phyloP scores from a whole-genome alignment of 2,797 vertebrate species.

The Pseudochirops cupreus region DNA sequence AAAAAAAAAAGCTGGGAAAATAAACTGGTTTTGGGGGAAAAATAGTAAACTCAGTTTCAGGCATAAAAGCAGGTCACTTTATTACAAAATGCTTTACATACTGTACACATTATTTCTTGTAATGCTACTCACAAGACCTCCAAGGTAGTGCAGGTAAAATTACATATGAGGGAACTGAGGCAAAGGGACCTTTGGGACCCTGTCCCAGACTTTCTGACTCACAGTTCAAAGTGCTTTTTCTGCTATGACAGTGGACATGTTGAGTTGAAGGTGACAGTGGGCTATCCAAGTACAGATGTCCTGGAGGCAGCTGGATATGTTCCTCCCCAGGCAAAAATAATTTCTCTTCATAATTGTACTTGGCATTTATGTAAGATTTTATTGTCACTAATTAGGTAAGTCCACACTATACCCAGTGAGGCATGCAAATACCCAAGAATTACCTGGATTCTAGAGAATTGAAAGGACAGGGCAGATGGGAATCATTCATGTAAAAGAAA shows the following conservation, averaged over 20 bases:
- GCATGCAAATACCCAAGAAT: conserved; percentile 1
- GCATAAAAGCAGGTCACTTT: not conserved
- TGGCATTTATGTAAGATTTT: conserved; percentile 46
- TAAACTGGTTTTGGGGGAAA: not conserved
- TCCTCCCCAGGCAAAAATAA: conserved; percentile 60
- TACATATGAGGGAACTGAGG: not conserved
- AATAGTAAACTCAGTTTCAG: not conserved
- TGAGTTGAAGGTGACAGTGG: conserved; percentile 18
- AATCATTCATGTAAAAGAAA: conserved; percentile 18
- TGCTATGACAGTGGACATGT: not conserved
- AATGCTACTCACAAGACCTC: not conserved
- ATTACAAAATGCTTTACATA: not conserved
- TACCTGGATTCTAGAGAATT: not conserved
- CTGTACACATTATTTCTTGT: not conserved
- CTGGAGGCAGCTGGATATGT: not conserved
- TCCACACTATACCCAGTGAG: not conserved
- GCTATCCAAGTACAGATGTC: conserved; percentile 13
- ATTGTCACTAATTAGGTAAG: conserved; percentile 49
- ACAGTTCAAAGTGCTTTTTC: not conserved
- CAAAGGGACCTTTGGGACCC: not conserved
- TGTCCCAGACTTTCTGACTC: not conserved
- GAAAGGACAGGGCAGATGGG: not conserved
- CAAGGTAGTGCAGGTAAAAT: not conserved
- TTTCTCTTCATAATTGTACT: conserved; percentile 39
- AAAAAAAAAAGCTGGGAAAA: not conserved